Percentiles rank a stretch among this genome's conserved stretches.
These are phyloP conservation scores for Mormyrus lacerda DNA, from an alignment of 2,113 vertebrate species.

Conservation along the genomic window DNA sequence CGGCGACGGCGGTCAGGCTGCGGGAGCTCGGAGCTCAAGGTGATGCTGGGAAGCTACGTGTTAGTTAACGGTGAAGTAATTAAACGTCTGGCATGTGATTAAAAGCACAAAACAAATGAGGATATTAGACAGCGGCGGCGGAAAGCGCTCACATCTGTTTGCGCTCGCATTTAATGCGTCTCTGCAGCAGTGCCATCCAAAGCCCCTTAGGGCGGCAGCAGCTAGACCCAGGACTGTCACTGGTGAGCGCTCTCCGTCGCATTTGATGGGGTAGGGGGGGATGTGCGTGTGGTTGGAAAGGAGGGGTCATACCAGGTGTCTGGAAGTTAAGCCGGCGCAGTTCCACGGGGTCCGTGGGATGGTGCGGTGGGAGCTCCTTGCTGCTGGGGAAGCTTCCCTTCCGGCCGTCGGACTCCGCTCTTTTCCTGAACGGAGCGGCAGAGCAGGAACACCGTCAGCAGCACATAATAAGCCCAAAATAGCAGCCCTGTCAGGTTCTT, in stretches of 20 bases:
- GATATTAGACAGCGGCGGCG: not conserved
- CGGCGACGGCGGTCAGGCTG: not conserved
- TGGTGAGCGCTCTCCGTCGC: not conserved
- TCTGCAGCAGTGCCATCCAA: not conserved
- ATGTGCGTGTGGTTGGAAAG: not conserved
- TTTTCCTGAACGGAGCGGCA: conserved; percentile 67
- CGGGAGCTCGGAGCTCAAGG: not conserved
- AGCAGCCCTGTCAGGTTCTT: not conserved
- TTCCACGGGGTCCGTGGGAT: conserved; percentile 94
- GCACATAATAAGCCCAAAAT: not conserved
- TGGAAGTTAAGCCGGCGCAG: conserved; percentile 96
- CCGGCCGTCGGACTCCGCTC: conserved; percentile 89
- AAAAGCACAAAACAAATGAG: not conserved
- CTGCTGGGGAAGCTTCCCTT: conserved; percentile 94
- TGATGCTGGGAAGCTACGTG: not conserved
- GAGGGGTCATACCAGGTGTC: conserved; percentile 76
- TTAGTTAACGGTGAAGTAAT: not conserved
- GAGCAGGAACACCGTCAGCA: not conserved
- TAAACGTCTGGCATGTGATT: not conserved
- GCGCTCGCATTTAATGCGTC: not conserved
- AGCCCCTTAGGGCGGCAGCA: not conserved
- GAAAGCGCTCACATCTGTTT: not conserved
- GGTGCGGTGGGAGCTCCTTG: conserved; percentile 89
- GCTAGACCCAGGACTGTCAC: not conserved
- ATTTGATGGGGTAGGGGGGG: not conserved